Evolutionary conservation across 2,113 vertebrate species (phyloP).

Genomic region (Microcebus ravelobensis): DNA sequence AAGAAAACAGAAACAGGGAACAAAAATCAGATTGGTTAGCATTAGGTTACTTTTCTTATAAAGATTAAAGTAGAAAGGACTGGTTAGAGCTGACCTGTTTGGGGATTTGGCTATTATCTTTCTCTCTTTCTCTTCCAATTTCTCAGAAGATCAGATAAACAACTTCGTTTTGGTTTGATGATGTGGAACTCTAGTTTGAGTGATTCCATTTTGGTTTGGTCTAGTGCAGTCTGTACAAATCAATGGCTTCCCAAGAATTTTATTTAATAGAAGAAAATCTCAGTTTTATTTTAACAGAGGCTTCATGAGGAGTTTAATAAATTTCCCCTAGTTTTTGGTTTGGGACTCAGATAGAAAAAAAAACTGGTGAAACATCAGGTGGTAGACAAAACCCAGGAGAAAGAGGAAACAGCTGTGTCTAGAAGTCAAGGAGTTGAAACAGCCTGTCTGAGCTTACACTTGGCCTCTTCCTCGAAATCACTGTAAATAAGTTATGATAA

Average conservation of each 20-base stretch:
- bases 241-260: background rate
- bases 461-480: background rate
- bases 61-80: background rate
- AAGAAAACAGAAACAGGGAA: too few species aligned
- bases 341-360: background rate
- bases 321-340: background rate
- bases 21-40: background rate
- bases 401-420: background rate
- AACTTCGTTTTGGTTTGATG: background rate
- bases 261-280: background rate
- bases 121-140: background rate
- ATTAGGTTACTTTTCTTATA: background rate
- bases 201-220: background rate
- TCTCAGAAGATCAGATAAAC: background rate
- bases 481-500: background rate
- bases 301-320: background rate
- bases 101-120: background rate
- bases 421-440: background rate
- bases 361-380: background rate
- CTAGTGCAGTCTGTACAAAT: background rate
- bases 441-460: background rate
- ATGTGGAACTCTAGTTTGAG: background rate
- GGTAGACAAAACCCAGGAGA: background rate
- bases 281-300: background rate
- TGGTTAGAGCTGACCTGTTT: background rate